Conservation (phyloP, 2,888 invertebrate genomes). For the Tupiocoris notatus region DNA sequence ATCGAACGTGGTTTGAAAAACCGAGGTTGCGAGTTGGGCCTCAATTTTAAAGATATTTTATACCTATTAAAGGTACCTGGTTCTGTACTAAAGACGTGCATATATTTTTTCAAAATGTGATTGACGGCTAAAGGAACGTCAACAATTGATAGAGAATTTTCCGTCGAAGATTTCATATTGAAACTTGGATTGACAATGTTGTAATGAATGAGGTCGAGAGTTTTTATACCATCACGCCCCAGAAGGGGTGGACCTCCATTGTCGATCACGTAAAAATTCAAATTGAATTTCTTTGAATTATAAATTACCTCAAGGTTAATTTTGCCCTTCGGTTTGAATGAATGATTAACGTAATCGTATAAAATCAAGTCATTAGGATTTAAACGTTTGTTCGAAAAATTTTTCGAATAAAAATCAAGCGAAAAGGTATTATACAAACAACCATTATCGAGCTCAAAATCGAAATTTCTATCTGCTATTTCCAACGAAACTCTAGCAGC, state of each 20-base stretch:
- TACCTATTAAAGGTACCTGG: neutral
- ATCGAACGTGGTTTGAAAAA: neutral
- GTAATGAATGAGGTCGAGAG: too few species aligned
- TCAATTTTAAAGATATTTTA: neutral
- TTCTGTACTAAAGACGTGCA: neutral
- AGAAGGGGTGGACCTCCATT: neutral
- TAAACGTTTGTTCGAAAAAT: conserved; percentile 5
- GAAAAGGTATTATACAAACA: conserved; percentile 10
- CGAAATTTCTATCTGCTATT: neutral
- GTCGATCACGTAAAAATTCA: neutral
- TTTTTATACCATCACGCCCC: neutral
- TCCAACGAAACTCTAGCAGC: neutral
- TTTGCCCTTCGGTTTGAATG: neutral
- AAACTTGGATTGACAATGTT: too few species aligned
- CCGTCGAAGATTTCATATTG: neutral
- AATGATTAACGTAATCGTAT: neutral
- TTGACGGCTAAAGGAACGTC: neutral
- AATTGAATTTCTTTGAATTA: neutral
- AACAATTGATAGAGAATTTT: neutral
- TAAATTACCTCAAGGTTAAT: neutral
- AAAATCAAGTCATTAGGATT: neutral
- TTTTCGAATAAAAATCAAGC: neutral
- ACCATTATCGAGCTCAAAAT: conserved; percentile 20
- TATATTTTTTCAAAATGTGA: neutral
- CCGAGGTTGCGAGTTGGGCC: neutral